Evolutionary conservation across 2,113 vertebrate species (phyloP).

Genomic region (Myotis lucifugus): DNA sequence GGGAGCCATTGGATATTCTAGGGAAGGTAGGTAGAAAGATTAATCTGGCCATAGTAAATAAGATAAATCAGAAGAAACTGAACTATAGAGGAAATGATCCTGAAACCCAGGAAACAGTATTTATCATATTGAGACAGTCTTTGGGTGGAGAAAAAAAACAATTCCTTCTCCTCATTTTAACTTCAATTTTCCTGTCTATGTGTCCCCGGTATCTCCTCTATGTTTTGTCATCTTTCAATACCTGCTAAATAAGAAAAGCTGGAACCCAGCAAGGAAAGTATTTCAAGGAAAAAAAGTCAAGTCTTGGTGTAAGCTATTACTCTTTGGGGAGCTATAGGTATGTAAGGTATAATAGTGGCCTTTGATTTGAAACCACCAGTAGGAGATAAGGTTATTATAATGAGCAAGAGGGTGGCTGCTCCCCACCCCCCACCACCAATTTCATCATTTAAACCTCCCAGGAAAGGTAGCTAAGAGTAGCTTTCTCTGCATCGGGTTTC

Average conservation of each 20-base stretch:
- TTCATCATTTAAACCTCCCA: not conserved
- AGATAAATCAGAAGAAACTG: not conserved
- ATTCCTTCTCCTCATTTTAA: slow-evolving; percentile 10
- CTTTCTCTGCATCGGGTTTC: not conserved
- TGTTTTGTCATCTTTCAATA: not conserved
- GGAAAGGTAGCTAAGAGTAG: not conserved
- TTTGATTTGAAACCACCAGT: not conserved
- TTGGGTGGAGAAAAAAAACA: not conserved
- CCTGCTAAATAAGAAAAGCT: slow-evolving; percentile 32
- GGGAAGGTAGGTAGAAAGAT: not conserved
- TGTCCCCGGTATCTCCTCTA: not conserved
- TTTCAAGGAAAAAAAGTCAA: not conserved
- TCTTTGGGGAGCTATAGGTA: not conserved
- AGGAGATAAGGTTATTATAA: not conserved
- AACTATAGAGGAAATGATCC: not conserved
- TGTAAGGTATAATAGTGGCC: not conserved
- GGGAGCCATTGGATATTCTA: not conserved
- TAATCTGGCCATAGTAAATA: not conserved
- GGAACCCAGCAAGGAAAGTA: not conserved
- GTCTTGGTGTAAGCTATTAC: not conserved
- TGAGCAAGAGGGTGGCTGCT: not conserved
- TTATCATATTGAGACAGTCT: not conserved
- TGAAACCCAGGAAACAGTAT: not conserved
- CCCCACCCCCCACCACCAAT: not conserved
- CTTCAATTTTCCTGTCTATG: not conserved